Evolutionary conservation across 2,797 vertebrate genomes (phyloP).

Genomic region (Micropoecilia bifurca): DNA sequence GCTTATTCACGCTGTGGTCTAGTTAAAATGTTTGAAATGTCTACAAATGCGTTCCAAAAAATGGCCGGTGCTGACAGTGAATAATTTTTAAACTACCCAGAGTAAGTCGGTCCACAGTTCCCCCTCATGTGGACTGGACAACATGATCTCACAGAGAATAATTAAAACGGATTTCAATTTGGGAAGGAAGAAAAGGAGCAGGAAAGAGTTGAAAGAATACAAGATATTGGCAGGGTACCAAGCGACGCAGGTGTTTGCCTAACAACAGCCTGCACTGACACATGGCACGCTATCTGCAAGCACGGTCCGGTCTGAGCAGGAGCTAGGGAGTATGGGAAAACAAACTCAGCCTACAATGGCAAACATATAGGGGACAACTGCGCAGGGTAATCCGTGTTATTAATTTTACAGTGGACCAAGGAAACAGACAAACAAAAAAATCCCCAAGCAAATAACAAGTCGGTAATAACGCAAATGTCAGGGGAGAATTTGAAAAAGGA

Average conservation of each 20-base stretch:
- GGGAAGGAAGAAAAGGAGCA: conserved; percentile 28
- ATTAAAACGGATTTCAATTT: conserved; percentile 63
- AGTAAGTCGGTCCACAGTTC: conserved; percentile 10
- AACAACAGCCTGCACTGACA: conserved; percentile 62
- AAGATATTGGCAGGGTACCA: conserved; percentile 71
- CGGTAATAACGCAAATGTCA: conserved; percentile 28
- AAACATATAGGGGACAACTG: conserved; percentile 50
- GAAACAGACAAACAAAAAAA: conserved; percentile 16
- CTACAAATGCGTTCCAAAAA: background rate
- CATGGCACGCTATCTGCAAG: conserved; percentile 52
- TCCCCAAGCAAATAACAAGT: conserved; percentile 29
- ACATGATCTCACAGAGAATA: conserved; percentile 55
- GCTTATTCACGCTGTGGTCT: background rate
- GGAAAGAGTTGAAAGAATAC: conserved; percentile 45
- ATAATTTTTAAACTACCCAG: background rate
- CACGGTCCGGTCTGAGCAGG: conserved; percentile 68
- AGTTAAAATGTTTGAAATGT: background rate
- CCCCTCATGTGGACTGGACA: conserved; percentile 50
- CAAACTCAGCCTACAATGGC: conserved; percentile 56
- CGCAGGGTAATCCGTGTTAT: conserved; percentile 6
- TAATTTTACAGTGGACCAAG: background rate
- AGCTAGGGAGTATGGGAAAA: conserved; percentile 53
- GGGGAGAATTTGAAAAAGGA: conserved; percentile 29
- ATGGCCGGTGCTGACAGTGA: background rate
- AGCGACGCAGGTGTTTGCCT: conserved; percentile 76